phyloP scores from a whole-genome alignment of 2,113 vertebrate species.

The Nycticebus coucang region DNA sequence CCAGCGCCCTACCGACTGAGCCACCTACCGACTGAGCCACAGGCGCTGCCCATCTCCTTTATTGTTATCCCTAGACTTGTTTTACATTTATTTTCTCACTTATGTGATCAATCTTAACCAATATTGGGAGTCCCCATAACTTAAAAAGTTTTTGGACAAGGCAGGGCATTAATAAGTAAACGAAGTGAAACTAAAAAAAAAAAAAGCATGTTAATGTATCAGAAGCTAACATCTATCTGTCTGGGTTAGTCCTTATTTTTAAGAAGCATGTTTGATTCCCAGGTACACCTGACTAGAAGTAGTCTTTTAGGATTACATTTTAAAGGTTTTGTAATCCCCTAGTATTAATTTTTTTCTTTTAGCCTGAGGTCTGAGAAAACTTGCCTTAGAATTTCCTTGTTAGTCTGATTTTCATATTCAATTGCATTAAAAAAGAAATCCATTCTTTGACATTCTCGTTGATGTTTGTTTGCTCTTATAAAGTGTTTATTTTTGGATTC shows the following conservation, averaged over 20 bases:
- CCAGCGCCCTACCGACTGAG: too few species aligned
- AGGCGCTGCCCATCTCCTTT: too few species aligned
- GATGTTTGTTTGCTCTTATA: background rate
- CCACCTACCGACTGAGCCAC: too few species aligned
- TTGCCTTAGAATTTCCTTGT: background rate
- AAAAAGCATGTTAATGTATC: background rate
- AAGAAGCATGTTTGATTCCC: background rate
- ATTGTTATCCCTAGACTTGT: background rate
- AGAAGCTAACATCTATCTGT: background rate
- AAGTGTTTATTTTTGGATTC: background rate
- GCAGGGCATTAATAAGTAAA: background rate
- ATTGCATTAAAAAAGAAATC: background rate
- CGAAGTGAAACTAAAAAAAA: background rate
- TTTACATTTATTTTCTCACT: background rate
- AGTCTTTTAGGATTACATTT: background rate
- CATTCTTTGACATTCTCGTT: background rate
- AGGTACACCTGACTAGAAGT: background rate
- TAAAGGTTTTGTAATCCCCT: background rate
- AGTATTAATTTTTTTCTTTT: background rate
- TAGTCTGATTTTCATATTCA: background rate
- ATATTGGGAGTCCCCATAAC: background rate
- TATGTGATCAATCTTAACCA: background rate
- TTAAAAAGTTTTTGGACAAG: background rate
- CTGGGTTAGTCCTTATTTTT: constrained; percentile 2
- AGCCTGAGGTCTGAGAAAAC: background rate